These are phyloP conservation scores for Biston betularia DNA, from an alignment of 2,888 invertebrate species.

Conservation along the genomic window DNA sequence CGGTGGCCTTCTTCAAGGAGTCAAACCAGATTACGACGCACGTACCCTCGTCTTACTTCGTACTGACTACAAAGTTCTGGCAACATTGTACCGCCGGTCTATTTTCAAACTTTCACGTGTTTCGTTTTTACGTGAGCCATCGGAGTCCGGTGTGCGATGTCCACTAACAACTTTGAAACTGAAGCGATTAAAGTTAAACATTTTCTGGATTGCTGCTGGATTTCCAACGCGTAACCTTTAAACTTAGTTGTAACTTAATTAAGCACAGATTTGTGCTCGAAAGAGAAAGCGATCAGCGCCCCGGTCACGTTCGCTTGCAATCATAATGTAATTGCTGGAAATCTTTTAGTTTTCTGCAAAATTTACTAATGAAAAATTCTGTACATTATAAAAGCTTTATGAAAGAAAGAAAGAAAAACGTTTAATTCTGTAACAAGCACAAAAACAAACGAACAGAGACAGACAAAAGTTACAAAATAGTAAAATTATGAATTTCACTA, in stretches of 20 bases:
- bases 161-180: constrained; percentile 14
- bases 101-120: too few relatives aligned
- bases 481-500: too few relatives aligned
- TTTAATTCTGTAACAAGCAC: too few relatives aligned
- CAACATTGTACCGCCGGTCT: too few relatives aligned
- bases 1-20: too few relatives aligned
- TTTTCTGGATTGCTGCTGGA: constrained; percentile 32
- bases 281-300: constrained; percentile 33
- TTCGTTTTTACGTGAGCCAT: too few relatives aligned
- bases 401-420: too few relatives aligned
- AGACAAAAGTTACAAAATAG: too few relatives aligned
- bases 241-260: constrained; percentile 48
- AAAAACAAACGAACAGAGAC: too few relatives aligned
- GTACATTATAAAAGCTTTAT: not conserved
- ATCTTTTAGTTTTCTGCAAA: constrained; percentile 28
- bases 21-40: too few relatives aligned
- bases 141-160: constrained; percentile 1
- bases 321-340: constrained; percentile 36
- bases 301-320: constrained; percentile 34
- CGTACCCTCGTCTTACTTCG: too few relatives aligned
- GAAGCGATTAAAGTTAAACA: constrained; percentile 41
- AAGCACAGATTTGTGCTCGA: constrained; percentile 43
- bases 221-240: constrained; percentile 44
- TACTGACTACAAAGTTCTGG: too few relatives aligned
- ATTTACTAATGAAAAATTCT: not conserved